Percentiles rank a stretch among this genome's conserved stretches.
These are phyloP conservation scores for Agriopis marginaria DNA, from an alignment of 2,888 invertebrate genomes.

Conservation along the genomic window DNA sequence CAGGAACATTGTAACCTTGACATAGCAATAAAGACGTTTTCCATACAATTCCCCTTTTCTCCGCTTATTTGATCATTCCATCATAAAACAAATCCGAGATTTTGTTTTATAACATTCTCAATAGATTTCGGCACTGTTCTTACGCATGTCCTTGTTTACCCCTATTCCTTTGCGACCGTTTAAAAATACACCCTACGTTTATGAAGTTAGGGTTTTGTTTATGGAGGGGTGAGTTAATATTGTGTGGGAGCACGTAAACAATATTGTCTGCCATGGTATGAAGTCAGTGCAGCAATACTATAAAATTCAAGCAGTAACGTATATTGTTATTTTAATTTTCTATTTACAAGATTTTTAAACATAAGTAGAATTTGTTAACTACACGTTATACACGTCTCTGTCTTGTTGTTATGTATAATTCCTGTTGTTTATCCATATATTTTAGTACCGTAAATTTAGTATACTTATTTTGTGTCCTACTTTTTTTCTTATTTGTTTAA, in stretches of 20 bases:
- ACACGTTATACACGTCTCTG: too few relatives aligned
- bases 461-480: too few relatives aligned
- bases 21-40: conserved; percentile 29
- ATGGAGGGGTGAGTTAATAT: conserved; percentile 34
- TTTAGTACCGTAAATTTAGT: too few relatives aligned
- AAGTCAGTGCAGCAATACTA: conserved; percentile 32
- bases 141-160: conserved; percentile 36
- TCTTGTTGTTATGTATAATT: too few relatives aligned
- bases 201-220: conserved; percentile 25
- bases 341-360: not conserved
- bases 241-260: conserved; percentile 47
- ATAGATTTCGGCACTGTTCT: conserved; percentile 41
- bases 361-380: not conserved
- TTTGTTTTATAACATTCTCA: conserved; percentile 47
- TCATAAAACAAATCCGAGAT: conserved; percentile 49
- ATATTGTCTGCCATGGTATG: conserved; percentile 43
- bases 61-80: conserved; percentile 44
- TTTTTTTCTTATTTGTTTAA: too few relatives aligned
- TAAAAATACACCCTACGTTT: conserved; percentile 17
- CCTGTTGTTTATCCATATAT: too few relatives aligned
- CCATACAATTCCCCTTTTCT: conserved; percentile 24
- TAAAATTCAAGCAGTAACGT: conserved; percentile 8
- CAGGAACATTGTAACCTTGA: conserved; percentile 20
- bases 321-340: not conserved
- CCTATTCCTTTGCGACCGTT: conserved; percentile 16